These are phyloP conservation scores for Rhadina sibilatrix DNA, from an alignment of 2,113 vertebrate species.

Conservation along the genomic window DNA sequence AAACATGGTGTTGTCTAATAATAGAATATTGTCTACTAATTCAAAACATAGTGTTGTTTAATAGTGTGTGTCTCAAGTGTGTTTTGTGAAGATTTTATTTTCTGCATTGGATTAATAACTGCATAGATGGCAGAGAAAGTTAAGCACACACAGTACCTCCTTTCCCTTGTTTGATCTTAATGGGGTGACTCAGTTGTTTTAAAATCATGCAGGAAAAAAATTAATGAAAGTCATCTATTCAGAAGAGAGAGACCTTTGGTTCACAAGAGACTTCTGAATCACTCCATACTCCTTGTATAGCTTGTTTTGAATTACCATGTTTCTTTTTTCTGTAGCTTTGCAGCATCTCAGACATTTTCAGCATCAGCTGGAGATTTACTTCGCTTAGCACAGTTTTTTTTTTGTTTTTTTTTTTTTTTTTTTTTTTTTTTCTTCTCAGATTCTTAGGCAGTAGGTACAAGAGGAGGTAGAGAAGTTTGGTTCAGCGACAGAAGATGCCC, in stretches of 20 bases:
- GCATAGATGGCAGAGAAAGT: not conserved
- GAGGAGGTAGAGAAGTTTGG: not conserved
- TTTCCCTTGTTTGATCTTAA: not conserved
- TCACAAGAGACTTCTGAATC: not conserved
- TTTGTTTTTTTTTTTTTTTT: no score
- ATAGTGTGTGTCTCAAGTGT: not conserved
- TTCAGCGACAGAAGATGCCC: not conserved
- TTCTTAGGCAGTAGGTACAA: not conserved
- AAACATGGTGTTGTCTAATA: not conserved
- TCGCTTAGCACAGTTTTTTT: not conserved
- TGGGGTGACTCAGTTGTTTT: not conserved
- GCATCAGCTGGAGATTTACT: not conserved
- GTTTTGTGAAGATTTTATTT: not conserved
- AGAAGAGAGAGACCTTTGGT: not conserved
- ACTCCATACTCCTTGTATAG: not conserved
- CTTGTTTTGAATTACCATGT: not conserved
- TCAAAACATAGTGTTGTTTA: not conserved
- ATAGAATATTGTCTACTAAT: not conserved
- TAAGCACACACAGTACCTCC: not conserved
- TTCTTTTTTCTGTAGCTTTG: not conserved
- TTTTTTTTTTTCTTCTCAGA: no score
- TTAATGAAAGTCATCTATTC: not conserved
- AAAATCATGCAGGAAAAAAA: not conserved
- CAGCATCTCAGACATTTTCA: not conserved
- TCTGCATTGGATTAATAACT: not conserved